Evolutionary conservation across 2,888 invertebrate genomes (phyloP), one percentile per base, ranked within the genome.

Genomic region (Cantharis nigra): DNA sequence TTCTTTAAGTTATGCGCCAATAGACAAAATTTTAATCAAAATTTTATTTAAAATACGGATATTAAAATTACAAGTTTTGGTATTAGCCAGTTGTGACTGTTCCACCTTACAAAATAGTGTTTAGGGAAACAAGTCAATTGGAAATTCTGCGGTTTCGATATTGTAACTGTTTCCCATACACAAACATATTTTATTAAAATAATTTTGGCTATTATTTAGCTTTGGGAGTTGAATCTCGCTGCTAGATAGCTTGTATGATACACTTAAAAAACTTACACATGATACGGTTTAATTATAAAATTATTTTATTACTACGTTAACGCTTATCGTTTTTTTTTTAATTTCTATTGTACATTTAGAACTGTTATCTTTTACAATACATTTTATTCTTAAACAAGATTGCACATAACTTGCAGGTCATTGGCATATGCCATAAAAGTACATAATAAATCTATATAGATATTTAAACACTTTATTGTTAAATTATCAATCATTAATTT

Each of bases 391-490:
- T 13, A 11, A 67, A 26, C 65, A 67, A 20, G 18, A 16, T 67
- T 67, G 26, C 65, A 67, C 20, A 67, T 23, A 67, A 67, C 65
- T 67, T 67, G 20, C 65, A 67, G 65, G 65, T 67, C 65, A 67
- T 23, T 67, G 65, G 23, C 65, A 67, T 20, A 67, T 23, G 65
- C 65, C 26, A 20, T 67, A 26, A 23, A 67, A 67, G 65, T 67
- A 26, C n/a, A 67, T 23, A 18, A 67, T 67, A 67, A 67, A 67
- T 67, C 23, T 26, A 67, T 67, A 67, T 67, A 23, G 23, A n/a
- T 23, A 67, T 67, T 67, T 67, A 67, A n/a, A 13, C 64, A 64
- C 18, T 20, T 64, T 64, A 20, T 64, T 64, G 64, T 64, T 64
- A 20, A 16, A 64, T 64, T 16, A 20, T 20, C 64, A 18, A 64